Evolutionary conservation across 1,140 invertebrate genomes (phyloP).

Genomic region (Steinernema khuongi): DNA sequence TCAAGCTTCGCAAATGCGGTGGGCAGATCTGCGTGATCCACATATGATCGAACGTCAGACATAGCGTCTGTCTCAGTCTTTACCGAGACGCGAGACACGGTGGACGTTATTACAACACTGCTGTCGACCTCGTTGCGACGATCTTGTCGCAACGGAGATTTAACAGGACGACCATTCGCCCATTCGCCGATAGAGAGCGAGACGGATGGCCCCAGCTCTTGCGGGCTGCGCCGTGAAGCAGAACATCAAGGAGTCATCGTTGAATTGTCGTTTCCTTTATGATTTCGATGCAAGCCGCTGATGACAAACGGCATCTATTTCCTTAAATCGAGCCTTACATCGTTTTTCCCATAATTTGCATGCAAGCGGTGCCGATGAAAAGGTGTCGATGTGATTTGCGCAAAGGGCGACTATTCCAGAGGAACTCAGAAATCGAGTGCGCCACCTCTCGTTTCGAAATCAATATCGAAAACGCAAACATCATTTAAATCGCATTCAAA

Average conservation of each 20-base stretch:
- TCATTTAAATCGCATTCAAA: too few species aligned
- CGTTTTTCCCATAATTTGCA: too few species aligned
- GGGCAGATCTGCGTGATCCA: not conserved
- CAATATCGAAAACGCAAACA: too few species aligned
- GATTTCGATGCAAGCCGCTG: not conserved
- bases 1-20: not conserved
- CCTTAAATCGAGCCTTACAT: too few species aligned
- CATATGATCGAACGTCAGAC: too few species aligned
- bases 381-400: too few species aligned
- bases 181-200: not conserved
- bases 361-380: too few species aligned
- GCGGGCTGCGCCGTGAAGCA: not conserved
- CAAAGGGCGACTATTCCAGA: too few species aligned
- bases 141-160: too few species aligned
- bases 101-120: not conserved
- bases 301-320: not conserved
- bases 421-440: too few species aligned
- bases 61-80: not conserved
- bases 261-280: not conserved
- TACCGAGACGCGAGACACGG: not conserved
- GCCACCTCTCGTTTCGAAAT: too few species aligned
- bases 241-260: not conserved
- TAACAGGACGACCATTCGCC: not conserved
- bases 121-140: slow-evolving; percentile 1
- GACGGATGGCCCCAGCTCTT: not conserved